Evolutionary conservation across 2,888 invertebrate genomes (phyloP).

Genomic region (Synanthedon formicaeformis): DNA sequence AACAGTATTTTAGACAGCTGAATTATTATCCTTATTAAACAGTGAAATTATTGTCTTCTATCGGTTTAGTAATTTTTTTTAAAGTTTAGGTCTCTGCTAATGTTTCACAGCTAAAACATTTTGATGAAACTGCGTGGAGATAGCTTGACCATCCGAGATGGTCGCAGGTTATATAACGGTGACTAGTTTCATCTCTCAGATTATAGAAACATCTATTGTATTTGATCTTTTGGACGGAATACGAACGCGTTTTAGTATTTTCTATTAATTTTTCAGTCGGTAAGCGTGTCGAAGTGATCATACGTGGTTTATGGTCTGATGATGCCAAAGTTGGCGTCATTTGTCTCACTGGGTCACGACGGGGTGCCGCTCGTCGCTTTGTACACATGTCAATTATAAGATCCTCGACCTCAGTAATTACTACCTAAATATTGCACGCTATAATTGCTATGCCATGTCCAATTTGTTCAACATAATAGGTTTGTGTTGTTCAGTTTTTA

Average conservation of each 20-base stretch:
- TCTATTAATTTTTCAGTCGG: constrained; percentile 37
- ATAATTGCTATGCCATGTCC: constrained; percentile 49
- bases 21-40: constrained; percentile 9
- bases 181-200: too few relatives aligned
- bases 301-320: constrained; percentile 43
- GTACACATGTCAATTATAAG: constrained; percentile 29
- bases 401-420: constrained; percentile 35
- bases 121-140: too few relatives aligned
- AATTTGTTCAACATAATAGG: constrained; percentile 55
- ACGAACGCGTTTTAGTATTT: too few relatives aligned
- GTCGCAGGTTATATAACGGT: too few relatives aligned
- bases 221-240: too few relatives aligned
- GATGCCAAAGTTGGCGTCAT: neutral
- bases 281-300: constrained; percentile 17
- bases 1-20: too few relatives aligned
- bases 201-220: too few relatives aligned
- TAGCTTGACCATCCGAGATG: too few relatives aligned
- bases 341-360: constrained; percentile 24
- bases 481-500: constrained; percentile 43
- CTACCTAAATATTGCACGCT: constrained; percentile 46
- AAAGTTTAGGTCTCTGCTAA: too few relatives aligned
- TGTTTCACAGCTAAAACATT: too few relatives aligned
- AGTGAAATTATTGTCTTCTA: constrained; percentile 11
- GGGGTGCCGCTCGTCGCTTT: constrained; percentile 14
- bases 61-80: too few relatives aligned